Evolutionary conservation across 2,113 vertebrate species (phyloP).

Genomic region (Notarius lentiginosus): DNA sequence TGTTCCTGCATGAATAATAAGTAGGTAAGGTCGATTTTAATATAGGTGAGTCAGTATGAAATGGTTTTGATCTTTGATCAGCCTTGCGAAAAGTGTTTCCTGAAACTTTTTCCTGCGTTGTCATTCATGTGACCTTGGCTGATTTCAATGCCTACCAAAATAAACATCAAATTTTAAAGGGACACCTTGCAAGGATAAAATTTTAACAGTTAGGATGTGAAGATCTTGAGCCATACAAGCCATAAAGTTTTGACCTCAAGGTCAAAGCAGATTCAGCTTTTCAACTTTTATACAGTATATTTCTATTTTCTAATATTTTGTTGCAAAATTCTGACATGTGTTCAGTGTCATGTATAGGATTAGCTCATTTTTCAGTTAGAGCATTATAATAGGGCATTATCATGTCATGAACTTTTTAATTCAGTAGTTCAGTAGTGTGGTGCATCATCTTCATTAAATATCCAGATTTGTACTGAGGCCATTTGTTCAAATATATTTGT

Average conservation of each 20-base stretch:
- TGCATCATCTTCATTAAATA: background rate
- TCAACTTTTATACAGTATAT: background rate
- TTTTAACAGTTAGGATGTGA: background rate
- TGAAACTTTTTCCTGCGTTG: background rate
- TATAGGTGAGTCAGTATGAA: background rate
- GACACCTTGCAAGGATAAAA: background rate
- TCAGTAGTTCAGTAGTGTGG: background rate
- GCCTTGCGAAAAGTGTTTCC: background rate
- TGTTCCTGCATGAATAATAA: background rate
- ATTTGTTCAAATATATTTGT: background rate
- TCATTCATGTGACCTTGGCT: conserved; percentile 14
- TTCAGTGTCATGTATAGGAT: background rate
- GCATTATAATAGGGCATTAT: background rate
- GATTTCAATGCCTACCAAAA: background rate
- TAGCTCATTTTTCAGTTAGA: background rate
- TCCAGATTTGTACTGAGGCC: background rate
- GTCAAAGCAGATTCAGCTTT: background rate
- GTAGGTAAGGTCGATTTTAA: conserved; percentile 12
- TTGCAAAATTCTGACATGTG: background rate
- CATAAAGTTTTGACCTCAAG: background rate
- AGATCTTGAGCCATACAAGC: background rate
- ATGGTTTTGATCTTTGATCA: background rate
- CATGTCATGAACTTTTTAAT: background rate
- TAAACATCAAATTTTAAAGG: background rate
- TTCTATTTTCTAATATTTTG: background rate